A percentile compares a stretch with the other conserved stretches of the same genome.
Conservation (phyloP, 2,888 invertebrate genomes). For the Dryobota labecula region DNA sequence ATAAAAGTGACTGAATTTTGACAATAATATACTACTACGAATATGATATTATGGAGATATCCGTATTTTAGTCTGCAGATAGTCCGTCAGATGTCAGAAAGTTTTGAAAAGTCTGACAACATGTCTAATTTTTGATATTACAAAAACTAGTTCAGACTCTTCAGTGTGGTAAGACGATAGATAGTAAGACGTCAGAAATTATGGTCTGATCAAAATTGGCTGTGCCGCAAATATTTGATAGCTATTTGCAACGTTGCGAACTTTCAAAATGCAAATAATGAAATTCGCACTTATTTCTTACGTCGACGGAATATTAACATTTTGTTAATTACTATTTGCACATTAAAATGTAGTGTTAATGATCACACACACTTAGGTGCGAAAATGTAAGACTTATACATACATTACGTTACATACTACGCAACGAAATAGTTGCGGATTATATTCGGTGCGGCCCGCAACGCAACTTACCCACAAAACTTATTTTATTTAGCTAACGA, state of each 20-base stretch:
- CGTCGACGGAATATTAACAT: background rate
- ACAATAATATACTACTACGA: slow-evolving; percentile 36
- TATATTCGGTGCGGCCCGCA: background rate
- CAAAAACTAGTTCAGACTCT: slow-evolving; percentile 6
- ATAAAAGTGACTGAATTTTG: slow-evolving; percentile 39
- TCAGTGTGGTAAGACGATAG: background rate
- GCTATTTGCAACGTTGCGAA: no score
- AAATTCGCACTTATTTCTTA: background rate
- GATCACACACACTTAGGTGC: background rate
- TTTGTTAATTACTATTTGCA: background rate
- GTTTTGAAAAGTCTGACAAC: slow-evolving; percentile 12
- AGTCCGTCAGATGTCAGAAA: slow-evolving; percentile 19
- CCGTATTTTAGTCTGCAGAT: background rate
- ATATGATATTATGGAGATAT: slow-evolving; percentile 32
- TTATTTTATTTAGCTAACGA: background rate
- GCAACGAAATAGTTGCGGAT: background rate
- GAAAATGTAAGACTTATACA: background rate
- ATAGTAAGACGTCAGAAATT: background rate
- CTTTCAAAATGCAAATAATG: background rate
- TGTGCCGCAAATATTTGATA: no score
- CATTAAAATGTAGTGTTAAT: background rate
- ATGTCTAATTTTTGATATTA: background rate
- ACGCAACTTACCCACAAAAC: background rate
- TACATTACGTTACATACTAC: background rate
- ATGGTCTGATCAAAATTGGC: background rate